Evolutionary conservation across 2,888 invertebrate genomes (phyloP), one percentile per base, ranked within the genome.

Genomic region (Melanchra persicariae): DNA sequence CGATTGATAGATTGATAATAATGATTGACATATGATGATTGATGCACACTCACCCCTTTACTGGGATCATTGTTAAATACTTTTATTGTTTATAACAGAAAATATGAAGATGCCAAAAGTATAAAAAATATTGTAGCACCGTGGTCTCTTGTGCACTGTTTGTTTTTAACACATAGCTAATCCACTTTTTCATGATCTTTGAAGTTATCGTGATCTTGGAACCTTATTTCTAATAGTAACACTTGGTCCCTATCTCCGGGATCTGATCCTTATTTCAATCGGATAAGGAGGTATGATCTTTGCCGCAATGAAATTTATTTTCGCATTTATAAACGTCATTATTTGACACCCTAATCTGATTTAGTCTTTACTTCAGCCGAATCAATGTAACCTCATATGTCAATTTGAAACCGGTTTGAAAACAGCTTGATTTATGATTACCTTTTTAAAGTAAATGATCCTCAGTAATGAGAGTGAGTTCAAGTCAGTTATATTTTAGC

Each of bases 51-150:
- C 68, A 51, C 70, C 70, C 71, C 61, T 70, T 79, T 77, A 45
- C 74, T 67, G 67, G 68, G 74, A 76, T 72, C 75, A 76, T 73
- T 59, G 24, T 74, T 79, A 51, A 45, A 78, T 43, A 64, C 45
- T 40, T 61, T 74, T 79, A 47, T 12, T 47, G 34, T 64, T 63
- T 5, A n/a, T 51, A 40, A 52, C 24, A 47, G 24, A 64, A n/a
- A 7, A 37, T 47, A 45, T 34, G 24, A 9, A 40, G 7, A 34
- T 77, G 59, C 37, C 37, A 60, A 51, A 70, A 49, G 15, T 68
- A 58, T 77, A 43, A 55, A 57, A 57, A 60, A 76, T 49, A 72
- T 72, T 49, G 10, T 52, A 79, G 74, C 79, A 79, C 47, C 43
- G 49, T 55, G 43, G 54, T 54, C 49, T 60, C 17, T 57, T 55